Evolutionary conservation across 1,140 invertebrate genomes (phyloP), one percentile per base, ranked within the genome.

Genomic region (Drosophila pachea): DNA sequence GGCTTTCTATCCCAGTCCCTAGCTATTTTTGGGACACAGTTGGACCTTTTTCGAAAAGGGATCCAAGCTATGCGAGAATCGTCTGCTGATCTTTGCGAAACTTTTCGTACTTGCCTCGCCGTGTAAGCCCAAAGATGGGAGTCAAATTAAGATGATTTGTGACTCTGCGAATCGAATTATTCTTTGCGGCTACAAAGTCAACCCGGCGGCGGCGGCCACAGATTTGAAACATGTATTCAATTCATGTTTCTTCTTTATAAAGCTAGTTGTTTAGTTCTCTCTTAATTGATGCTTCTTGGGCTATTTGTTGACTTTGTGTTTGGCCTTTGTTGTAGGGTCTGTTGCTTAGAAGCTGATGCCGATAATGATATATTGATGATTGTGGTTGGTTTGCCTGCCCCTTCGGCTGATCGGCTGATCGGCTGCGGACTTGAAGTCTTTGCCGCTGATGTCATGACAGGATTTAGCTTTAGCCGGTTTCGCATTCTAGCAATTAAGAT

Each of bases 391-490:
- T 38, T 33, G 33, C 7, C 38, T n/a, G 61, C 45, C 52, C 45
- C 33, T 59, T 22, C 22, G 22, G 71, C 54, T 42, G 40, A n/a
- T 43, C n/a, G 40, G 11, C 54, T 68, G 59, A n/a, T 43, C n/a
- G 40, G 11, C 54, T 68, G 59, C 22, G 49, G 22, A 29, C 16
- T 62, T 33, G 52, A 63, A 55, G 52, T 55, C 60, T 49, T 68
- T 7, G 43, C 36, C 59, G 38, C 76, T 79, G 76, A 79, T 79
- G 76, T 78, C 76, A 78, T 78, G 76, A 7, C 76, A 78, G 76
- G 72, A 78, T 78, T 78, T 67, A 49, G 7, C 22, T 22, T 22
- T 42, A 74, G 72, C 76, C 58, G 67, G 76, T 78, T 78, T 70
- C 45, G 16, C 42, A 38, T 12, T 54, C 35, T 22, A 33, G 14